These are phyloP conservation scores for Microctonus brassicae DNA, from an alignment of 2,888 invertebrate species.

Conservation along the genomic window DNA sequence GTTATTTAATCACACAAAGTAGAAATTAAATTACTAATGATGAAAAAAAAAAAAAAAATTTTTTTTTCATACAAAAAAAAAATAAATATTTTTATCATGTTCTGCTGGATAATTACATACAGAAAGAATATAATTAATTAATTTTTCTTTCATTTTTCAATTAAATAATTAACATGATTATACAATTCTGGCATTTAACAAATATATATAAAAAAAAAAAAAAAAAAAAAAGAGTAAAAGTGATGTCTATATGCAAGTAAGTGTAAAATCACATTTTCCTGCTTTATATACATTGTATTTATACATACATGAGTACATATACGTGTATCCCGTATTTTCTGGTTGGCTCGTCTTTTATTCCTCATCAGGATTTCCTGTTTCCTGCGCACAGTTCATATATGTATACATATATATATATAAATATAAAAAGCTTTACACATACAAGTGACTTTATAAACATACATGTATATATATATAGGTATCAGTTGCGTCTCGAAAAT, in stretches of 20 bases:
- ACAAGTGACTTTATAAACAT: neutral
- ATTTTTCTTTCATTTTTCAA: neutral
- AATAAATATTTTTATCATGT: no score
- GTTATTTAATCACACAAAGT: no score
- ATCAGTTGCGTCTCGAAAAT: neutral
- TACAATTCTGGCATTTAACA: neutral
- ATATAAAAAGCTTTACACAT: conserved; percentile 22
- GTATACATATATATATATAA: no score
- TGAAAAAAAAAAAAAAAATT: no score
- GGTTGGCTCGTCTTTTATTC: conserved; percentile 56
- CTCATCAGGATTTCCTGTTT: conserved; percentile 64
- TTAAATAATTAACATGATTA: neutral
- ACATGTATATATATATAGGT: neutral
- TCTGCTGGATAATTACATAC: no score
- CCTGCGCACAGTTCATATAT: conserved; percentile 53
- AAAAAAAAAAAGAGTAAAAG: neutral
- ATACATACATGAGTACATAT: neutral
- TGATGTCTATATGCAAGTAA: neutral
- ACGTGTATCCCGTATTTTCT: conserved; percentile 47
- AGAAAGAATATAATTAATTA: neutral
- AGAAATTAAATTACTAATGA: no score
- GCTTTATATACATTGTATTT: neutral
- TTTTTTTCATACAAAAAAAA: no score
- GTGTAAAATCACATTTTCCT: neutral
- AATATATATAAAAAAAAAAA: neutral